Percentiles rank a stretch among this genome's conserved stretches.
Evolutionary conservation across 2,113 vertebrate genomes (phyloP).

Genomic region (Herpetotheres cachinnans): DNA sequence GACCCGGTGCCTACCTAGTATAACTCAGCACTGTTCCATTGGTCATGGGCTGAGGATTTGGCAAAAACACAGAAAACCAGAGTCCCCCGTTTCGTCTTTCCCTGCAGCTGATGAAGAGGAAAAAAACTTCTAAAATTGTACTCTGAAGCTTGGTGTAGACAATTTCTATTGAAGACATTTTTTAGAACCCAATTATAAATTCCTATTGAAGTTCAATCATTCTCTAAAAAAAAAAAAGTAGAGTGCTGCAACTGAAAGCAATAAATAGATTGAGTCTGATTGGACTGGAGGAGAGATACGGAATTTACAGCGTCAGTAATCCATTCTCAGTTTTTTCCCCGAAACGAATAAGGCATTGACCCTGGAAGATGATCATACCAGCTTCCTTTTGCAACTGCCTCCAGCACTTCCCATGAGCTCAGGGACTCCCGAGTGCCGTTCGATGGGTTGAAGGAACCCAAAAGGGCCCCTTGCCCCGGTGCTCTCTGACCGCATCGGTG

Average conservation of each 20-base stretch:
- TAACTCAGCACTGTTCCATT: not conserved
- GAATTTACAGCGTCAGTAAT: not conserved
- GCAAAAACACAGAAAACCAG: not conserved
- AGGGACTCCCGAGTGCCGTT: not conserved
- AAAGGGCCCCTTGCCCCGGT: accelerated
- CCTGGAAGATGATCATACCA: not conserved
- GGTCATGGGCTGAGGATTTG: not conserved
- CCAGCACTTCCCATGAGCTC: not conserved
- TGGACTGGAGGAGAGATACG: not conserved
- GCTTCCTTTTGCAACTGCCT: not conserved
- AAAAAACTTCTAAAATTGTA: not conserved
- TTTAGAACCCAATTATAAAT: conserved; percentile 55
- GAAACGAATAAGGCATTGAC: not conserved
- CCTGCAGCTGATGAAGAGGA: not conserved
- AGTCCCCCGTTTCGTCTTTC: not conserved
- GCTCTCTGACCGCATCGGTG: not conserved
- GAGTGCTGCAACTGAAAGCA: not conserved
- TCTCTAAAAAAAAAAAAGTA: not conserved
- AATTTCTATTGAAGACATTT: conserved; percentile 31
- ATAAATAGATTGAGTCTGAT: not conserved
- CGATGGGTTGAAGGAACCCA: not conserved
- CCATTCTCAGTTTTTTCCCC: not conserved
- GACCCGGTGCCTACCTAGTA: not conserved
- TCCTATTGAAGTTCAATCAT: not conserved
- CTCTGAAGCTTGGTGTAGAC: not conserved